These are phyloP conservation scores for Burhinus bistriatus DNA, from an alignment of 2,113 vertebrate species.

Conservation along the genomic window DNA sequence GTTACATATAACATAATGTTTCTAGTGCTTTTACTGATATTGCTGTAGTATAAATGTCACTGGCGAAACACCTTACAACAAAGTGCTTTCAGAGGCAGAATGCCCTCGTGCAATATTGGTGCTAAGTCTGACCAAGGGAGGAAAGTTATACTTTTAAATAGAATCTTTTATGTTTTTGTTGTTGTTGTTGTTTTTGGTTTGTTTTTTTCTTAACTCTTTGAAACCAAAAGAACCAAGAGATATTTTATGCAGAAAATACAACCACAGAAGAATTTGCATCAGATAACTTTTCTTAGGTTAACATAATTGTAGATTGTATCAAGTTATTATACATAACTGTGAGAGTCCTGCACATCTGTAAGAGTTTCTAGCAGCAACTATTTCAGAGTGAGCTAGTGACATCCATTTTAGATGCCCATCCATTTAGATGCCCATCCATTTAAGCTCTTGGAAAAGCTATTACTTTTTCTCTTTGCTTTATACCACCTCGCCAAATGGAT, in stretches of 20 bases:
- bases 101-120: accelerated
- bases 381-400: neutral
- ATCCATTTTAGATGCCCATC: neutral
- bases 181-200: neutral
- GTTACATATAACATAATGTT: neutral
- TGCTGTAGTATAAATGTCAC: neutral
- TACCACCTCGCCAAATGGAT: neutral
- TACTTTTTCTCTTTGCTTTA: neutral
- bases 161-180: neutral
- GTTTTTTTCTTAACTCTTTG: neutral
- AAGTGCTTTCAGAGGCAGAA: neutral
- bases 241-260: neutral
- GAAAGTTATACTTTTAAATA: neutral
- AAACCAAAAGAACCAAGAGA: neutral
- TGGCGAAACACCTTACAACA: accelerated
- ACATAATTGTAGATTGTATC: neutral
- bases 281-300: neutral
- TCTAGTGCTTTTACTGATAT: neutral
- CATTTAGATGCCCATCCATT: neutral
- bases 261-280: neutral
- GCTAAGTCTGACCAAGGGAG: neutral
- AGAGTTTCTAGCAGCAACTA: neutral
- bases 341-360: neutral
- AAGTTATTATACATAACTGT: neutral
- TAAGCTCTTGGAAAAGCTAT: neutral